Evolutionary conservation across 2,888 invertebrate genomes (phyloP).

Genomic region (Oscheius sp.): DNA sequence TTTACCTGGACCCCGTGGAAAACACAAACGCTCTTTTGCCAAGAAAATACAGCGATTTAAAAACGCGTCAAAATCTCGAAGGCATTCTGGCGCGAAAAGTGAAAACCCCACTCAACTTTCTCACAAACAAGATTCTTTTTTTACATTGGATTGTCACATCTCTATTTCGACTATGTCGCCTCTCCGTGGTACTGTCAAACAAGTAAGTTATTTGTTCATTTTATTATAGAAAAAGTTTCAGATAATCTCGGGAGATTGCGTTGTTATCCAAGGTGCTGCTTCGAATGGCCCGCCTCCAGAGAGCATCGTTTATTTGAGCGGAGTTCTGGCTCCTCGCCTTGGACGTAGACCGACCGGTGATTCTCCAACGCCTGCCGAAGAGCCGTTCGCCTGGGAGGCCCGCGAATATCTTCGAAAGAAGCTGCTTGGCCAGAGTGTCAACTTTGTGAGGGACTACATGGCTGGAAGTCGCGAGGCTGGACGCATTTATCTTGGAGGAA

Average conservation of each 20-base stretch:
- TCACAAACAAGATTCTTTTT: too few species aligned
- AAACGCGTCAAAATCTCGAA: too few species aligned
- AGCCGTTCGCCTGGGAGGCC: conserved; percentile 95
- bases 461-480: conserved; percentile 90
- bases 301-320: conserved; percentile 88
- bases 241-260: conserved; percentile 95
- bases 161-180: too few species aligned
- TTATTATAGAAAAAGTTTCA: conserved; percentile 73
- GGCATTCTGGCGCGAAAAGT: too few species aligned
- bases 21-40: too few species aligned
- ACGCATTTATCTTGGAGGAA: conserved; percentile 67
- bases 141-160: too few species aligned
- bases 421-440: conserved; percentile 83
- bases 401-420: conserved; percentile 92
- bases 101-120: too few species aligned
- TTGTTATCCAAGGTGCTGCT: conserved; percentile 87
- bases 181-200: conserved; percentile 55
- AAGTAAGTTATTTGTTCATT: conserved; percentile 34
- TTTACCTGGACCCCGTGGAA: too few species aligned
- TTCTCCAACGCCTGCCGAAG: conserved; percentile 65
- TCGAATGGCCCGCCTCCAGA: conserved; percentile 85
- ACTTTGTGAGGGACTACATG: conserved; percentile 84
- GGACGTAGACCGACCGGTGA: conserved; percentile 82
- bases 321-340: conserved; percentile 90
- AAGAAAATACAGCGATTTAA: too few species aligned